These are phyloP conservation scores for Pyrocephalus nanus DNA, from an alignment of 2,797 vertebrate genomes.

Conservation along the genomic window DNA sequence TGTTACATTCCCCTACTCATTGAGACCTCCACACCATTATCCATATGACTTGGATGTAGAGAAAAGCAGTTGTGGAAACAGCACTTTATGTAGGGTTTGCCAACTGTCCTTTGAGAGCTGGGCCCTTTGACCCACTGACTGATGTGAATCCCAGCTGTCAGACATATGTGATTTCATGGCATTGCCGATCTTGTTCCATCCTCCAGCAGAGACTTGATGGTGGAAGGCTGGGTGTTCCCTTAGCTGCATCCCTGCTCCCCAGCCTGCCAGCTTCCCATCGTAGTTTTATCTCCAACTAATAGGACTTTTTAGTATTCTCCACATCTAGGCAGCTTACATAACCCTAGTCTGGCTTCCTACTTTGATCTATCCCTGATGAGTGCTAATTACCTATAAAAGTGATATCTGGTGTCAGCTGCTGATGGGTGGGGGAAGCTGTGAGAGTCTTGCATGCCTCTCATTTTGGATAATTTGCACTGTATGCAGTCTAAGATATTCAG, in stretches of 20 bases:
- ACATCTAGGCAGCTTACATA: neutral
- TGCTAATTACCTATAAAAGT: neutral
- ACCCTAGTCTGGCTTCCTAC: neutral
- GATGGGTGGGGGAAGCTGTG: neutral
- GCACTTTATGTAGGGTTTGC: neutral
- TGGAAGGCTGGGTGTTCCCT: neutral
- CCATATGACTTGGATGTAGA: neutral
- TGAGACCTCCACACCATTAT: neutral
- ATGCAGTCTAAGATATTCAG: neutral
- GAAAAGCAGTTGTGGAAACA: neutral
- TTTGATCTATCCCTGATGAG: neutral
- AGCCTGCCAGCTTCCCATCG: neutral
- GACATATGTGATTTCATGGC: neutral
- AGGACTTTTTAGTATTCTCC: neutral
- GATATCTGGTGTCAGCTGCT: neutral
- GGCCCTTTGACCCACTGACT: neutral
- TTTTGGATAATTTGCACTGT: neutral
- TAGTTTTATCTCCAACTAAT: neutral
- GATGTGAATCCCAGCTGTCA: neutral
- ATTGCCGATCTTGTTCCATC: neutral
- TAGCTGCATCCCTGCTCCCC: neutral
- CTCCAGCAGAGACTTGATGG: neutral
- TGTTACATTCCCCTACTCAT: neutral
- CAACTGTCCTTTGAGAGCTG: neutral
- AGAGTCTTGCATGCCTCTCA: accelerated